Evolutionary conservation across 2,797 vertebrate species (phyloP).

Genomic region (Parauchenoglanis ngamensis): DNA sequence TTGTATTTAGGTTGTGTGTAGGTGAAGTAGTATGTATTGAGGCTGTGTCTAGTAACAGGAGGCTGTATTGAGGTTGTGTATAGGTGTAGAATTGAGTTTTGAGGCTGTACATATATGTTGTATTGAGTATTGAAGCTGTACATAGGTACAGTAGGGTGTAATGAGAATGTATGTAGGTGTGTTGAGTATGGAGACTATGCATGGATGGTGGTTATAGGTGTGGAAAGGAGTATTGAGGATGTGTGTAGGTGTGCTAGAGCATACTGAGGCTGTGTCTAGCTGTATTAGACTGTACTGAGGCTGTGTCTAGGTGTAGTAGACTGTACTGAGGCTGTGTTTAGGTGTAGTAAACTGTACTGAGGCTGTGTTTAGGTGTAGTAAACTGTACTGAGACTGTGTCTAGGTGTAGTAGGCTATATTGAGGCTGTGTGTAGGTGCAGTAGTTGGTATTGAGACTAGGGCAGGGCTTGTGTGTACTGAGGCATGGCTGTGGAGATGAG

Average conservation of each 20-base stretch:
- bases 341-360: background rate
- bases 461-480: conserved; percentile 59
- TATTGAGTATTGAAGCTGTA: background rate
- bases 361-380: background rate
- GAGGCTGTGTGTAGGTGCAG: conserved; percentile 40
- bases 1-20: background rate
- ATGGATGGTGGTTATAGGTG: no score
- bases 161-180: background rate
- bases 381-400: background rate
- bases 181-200: background rate
- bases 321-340: background rate
- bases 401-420: background rate
- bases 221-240: background rate
- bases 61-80: background rate
- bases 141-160: background rate
- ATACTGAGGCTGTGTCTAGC: conserved; percentile 35
- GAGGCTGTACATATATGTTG: background rate
- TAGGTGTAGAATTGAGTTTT: background rate
- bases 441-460: conserved; percentile 52
- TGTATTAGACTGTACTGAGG: background rate
- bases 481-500: conserved; percentile 49
- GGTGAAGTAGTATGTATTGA: background rate
- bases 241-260: background rate
- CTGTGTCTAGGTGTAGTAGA: background rate
- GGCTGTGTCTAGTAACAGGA: background rate